Evolutionary conservation across 2,797 vertebrate genomes (phyloP).

Genomic region (Falco concolor): DNA sequence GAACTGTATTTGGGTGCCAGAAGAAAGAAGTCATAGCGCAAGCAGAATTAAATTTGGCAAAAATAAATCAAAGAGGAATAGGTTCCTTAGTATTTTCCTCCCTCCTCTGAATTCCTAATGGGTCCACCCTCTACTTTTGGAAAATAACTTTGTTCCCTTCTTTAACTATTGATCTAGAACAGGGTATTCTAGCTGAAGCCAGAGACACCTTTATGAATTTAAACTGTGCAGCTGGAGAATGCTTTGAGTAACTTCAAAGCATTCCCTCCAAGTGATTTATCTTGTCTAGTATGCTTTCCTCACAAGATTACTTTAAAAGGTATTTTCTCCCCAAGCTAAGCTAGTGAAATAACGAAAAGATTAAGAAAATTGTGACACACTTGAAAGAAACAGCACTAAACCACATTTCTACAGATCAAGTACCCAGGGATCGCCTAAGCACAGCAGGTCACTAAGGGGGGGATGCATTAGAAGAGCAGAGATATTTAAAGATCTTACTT

Average conservation of each 20-base stretch:
- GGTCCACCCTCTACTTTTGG: background rate
- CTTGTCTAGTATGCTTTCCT: background rate
- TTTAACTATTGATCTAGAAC: background rate
- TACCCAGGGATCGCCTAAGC: background rate
- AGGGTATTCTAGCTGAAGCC: background rate
- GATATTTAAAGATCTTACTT: background rate
- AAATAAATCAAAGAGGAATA: background rate
- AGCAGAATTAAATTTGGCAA: background rate
- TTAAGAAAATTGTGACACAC: background rate
- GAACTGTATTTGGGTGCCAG: background rate
- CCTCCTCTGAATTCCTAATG: background rate
- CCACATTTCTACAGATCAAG: background rate
- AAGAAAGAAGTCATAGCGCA: background rate
- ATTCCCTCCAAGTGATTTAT: background rate
- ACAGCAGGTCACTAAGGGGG: background rate
- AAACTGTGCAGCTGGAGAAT: background rate
- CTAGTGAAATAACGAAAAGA: too few relatives aligned
- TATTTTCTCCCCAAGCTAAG: too few relatives aligned
- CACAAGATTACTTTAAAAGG: background rate
- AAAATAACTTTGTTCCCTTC: background rate
- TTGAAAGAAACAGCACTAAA: background rate
- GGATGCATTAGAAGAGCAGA: background rate
- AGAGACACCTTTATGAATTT: background rate
- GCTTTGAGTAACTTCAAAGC: background rate
- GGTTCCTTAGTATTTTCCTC: background rate